These are phyloP conservation scores for Eubasilissa splendida DNA, from an alignment of 2,888 invertebrate genomes.

Conservation along the genomic window DNA sequence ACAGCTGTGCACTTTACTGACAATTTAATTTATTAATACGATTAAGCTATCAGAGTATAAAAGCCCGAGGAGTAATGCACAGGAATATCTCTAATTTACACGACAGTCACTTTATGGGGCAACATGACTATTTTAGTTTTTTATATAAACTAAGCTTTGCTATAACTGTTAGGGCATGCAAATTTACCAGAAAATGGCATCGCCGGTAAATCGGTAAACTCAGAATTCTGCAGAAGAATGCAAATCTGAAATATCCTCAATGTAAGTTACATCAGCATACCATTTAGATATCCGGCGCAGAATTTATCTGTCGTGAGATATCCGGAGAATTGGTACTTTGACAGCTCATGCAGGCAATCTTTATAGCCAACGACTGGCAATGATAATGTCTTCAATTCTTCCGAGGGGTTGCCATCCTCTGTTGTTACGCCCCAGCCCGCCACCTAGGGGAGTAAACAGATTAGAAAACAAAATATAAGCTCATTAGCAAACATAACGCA, in stretches of 20 bases:
- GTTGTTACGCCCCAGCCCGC: constrained; percentile 41
- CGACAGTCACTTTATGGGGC: too few relatives aligned
- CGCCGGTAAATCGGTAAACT: neutral
- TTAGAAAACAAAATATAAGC: neutral
- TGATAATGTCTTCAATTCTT: constrained; percentile 9
- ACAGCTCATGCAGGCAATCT: constrained; percentile 17
- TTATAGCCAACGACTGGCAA: constrained; percentile 43
- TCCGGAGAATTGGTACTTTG: constrained; percentile 19
- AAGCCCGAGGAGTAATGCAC: too few relatives aligned
- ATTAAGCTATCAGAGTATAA: too few relatives aligned
- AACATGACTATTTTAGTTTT: too few relatives aligned
- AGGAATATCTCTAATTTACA: too few relatives aligned
- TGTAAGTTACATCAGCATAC: constrained; percentile 1
- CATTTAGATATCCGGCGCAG: constrained; percentile 44
- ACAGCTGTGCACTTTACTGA: too few relatives aligned
- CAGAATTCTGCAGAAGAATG: neutral
- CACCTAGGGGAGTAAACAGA: constrained; percentile 3
- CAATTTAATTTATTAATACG: too few relatives aligned
- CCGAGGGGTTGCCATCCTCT: constrained; percentile 7
- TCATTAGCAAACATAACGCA: too few relatives aligned
- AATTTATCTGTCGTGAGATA: constrained; percentile 40
- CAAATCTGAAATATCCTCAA: too few relatives aligned
- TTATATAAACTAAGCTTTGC: neutral
- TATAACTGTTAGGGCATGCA: neutral
- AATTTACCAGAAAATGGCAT: neutral